A percentile compares a stretch with the other conserved stretches of the same genome.
These are phyloP conservation scores for Drosophila neoperkinsi DNA, from an alignment of 2,888 invertebrate genomes.

Conservation along the genomic window DNA sequence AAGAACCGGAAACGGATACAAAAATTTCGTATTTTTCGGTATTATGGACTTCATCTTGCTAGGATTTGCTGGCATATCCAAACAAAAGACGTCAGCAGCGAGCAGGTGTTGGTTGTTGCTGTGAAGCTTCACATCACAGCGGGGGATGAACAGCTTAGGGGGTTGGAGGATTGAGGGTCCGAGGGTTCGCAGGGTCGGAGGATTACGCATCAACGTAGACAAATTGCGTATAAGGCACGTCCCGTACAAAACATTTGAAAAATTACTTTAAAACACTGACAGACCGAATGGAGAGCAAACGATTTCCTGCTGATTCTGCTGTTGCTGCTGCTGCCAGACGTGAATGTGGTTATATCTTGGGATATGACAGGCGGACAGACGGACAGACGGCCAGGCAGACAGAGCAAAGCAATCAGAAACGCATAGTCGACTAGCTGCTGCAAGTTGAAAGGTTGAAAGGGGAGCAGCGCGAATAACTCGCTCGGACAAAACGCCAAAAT, in stretches of 20 bases:
- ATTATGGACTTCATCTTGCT: slow-evolving; percentile 62
- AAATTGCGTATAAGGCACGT: slow-evolving; percentile 68
- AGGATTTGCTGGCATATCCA: slow-evolving; percentile 58
- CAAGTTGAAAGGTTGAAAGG: slow-evolving; percentile 14
- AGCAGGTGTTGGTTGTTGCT: slow-evolving; percentile 24
- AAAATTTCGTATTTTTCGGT: slow-evolving; percentile 65
- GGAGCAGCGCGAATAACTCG: slow-evolving; percentile 34
- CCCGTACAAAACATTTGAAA: slow-evolving; percentile 54
- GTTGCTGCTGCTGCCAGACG: slow-evolving; percentile 2
- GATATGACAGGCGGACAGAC: neutral
- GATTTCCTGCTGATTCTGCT: slow-evolving; percentile 26
- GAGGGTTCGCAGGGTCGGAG: neutral
- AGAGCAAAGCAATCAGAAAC: neutral
- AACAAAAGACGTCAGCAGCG: slow-evolving; percentile 48
- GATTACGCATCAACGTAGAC: slow-evolving; percentile 52
- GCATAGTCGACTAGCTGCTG: slow-evolving; percentile 13
- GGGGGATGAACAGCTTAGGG: neutral
- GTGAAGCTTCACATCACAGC: neutral
- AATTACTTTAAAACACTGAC: slow-evolving; percentile 56
- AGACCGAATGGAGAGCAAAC: slow-evolving; percentile 15
- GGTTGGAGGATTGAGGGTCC: neutral
- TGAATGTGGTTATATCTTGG: slow-evolving; percentile 8
- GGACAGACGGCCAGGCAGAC: neutral
- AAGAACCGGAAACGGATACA: slow-evolving; percentile 58
- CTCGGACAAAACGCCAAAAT: slow-evolving; percentile 3